Conservation (phyloP, 2,888 invertebrate genomes). For the Scelioninae gen. 1 region DNA sequence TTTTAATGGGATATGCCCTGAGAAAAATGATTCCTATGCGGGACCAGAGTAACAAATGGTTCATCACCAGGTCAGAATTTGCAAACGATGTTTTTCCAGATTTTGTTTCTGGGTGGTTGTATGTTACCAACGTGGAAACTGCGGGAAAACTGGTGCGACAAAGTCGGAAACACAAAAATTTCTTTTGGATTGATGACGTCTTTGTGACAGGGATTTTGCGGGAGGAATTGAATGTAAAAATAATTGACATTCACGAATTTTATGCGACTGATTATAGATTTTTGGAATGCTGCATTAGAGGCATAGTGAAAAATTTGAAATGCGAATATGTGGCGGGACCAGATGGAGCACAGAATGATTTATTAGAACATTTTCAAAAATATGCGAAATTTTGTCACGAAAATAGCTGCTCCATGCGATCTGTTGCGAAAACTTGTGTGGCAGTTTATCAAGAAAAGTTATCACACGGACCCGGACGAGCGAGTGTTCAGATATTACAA, state of each 20-base stretch:
- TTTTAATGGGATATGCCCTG: slow-evolving; percentile 89
- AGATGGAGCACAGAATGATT: slow-evolving; percentile 90
- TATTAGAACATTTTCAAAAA: slow-evolving; percentile 88
- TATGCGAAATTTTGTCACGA: slow-evolving; percentile 87
- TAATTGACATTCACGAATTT: slow-evolving; percentile 86
- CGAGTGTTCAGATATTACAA: slow-evolving; percentile 70
- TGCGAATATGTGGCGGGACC: slow-evolving; percentile 90
- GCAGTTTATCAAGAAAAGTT: slow-evolving; percentile 69
- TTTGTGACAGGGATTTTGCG: slow-evolving; percentile 92
- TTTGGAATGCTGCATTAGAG: slow-evolving; percentile 90
- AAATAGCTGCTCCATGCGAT: slow-evolving; percentile 64
- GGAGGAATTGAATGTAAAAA: slow-evolving; percentile 86
- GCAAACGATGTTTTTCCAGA: slow-evolving; percentile 87
- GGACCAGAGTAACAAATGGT: slow-evolving; percentile 91
- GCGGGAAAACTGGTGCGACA: slow-evolving; percentile 86
- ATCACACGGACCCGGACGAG: slow-evolving; percentile 52
- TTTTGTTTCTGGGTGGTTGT: slow-evolving; percentile 94
- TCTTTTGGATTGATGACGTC: slow-evolving; percentile 97
- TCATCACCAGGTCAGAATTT: slow-evolving; percentile 89
- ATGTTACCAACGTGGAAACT: slow-evolving; percentile 89
- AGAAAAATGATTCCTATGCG: slow-evolving; percentile 88
- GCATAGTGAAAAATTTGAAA: slow-evolving; percentile 85
- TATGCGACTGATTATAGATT: slow-evolving; percentile 90
- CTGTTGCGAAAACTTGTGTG: slow-evolving; percentile 76
- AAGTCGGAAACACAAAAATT: slow-evolving; percentile 85